Evolutionary conservation across 2,888 invertebrate genomes (phyloP).

Genomic region (Trachelus troglodyta): DNA sequence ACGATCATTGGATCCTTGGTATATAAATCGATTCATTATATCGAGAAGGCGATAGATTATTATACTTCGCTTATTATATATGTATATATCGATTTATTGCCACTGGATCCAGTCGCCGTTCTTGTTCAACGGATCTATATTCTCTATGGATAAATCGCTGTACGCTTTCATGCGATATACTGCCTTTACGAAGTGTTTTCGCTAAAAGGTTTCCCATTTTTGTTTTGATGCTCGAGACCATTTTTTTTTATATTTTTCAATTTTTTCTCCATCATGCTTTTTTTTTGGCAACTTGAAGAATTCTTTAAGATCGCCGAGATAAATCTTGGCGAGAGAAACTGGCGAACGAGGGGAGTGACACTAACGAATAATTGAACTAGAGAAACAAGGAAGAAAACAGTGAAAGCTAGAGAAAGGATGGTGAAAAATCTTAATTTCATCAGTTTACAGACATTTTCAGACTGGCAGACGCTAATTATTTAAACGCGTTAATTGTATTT

Average conservation of each 20-base stretch:
- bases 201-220: neutral
- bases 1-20: slow-evolving; percentile 26
- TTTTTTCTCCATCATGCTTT: too few species aligned
- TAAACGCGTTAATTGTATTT: slow-evolving; percentile 27
- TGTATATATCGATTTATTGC: slow-evolving; percentile 40
- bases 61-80: slow-evolving; percentile 38
- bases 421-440: neutral
- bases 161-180: neutral
- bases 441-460: neutral
- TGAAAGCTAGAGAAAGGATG: neutral
- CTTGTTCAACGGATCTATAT: neutral
- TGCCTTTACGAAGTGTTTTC: neutral
- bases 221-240: neutral
- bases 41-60: slow-evolving; percentile 45
- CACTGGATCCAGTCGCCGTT: neutral
- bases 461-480: neutral
- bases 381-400: neutral
- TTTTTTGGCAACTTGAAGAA: neutral
- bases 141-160: neutral
- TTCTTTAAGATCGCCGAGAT: neutral
- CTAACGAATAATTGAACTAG: neutral
- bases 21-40: slow-evolving; percentile 51
- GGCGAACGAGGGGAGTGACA: neutral
- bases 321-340: neutral
- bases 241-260: neutral